phyloP scores from a whole-genome alignment of 2,113 vertebrate genomes.

The Phrynocephalus versicolor region DNA sequence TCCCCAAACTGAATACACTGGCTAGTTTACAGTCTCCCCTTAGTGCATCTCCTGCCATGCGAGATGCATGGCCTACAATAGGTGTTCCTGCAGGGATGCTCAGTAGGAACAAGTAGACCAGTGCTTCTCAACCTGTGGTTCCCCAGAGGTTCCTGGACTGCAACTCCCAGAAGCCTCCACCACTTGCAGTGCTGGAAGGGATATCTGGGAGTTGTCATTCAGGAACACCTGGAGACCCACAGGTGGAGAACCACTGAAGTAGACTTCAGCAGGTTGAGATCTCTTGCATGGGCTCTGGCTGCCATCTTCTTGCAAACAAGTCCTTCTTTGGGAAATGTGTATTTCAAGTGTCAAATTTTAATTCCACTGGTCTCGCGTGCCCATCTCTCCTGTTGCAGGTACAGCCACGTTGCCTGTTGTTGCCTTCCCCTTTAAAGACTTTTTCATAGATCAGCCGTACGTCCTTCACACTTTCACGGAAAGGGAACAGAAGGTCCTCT shows the following conservation, averaged over 20 bases:
- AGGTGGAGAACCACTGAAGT: no score
- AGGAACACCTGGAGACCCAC: no score
- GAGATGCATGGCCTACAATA: no score
- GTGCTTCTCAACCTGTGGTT: no score
- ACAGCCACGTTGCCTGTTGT: conserved; percentile 85
- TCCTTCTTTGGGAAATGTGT: background rate
- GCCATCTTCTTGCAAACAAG: no score
- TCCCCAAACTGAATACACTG: no score
- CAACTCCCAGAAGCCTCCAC: no score
- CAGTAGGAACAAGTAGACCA: background rate
- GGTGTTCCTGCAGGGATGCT: background rate
- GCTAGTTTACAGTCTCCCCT: background rate
- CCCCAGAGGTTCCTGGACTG: no score
- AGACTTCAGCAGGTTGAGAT: background rate
- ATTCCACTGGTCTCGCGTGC: background rate
- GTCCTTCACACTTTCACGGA: conserved; percentile 72
- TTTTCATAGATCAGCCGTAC: conserved; percentile 80
- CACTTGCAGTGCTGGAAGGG: no score
- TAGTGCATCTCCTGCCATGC: background rate
- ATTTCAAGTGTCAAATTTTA: background rate
- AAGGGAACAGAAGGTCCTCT: conserved; percentile 81
- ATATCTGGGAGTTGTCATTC: no score
- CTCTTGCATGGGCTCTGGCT: background rate
- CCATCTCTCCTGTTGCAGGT: conserved; percentile 70
- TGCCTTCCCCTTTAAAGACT: conserved; percentile 90